Percentiles rank a stretch among this genome's conserved stretches.
phyloP scores from a whole-genome alignment of 2,797 vertebrate genomes.

The Allobates femoralis region DNA sequence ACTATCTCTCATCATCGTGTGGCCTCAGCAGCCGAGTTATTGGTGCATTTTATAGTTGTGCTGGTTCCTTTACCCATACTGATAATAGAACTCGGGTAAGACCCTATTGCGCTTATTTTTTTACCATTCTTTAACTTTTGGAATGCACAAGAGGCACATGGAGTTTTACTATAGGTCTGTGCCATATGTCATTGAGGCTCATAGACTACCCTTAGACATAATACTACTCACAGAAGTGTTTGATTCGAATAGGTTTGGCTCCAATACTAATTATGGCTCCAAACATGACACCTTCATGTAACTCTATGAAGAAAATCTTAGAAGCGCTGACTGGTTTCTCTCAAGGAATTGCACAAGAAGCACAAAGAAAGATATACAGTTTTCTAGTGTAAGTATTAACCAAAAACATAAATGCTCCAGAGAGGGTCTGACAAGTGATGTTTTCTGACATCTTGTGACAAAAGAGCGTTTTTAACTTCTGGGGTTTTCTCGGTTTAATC shows the following conservation, averaged over 20 bases:
- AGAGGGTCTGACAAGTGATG: slow-evolving; percentile 7
- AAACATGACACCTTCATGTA: neutral
- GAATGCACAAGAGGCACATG: too few species aligned
- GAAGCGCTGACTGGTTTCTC: neutral
- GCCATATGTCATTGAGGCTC: too few species aligned
- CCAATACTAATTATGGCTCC: neutral
- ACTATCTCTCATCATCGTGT: too few species aligned
- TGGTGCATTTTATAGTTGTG: too few species aligned
- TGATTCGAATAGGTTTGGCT: neutral
- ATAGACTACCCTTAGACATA: neutral
- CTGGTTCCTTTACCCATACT: too few species aligned
- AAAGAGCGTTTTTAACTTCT: slow-evolving; percentile 32
- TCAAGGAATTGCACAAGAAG: neutral
- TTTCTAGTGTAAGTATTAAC: slow-evolving; percentile 18
- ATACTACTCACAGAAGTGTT: neutral
- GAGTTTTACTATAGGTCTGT: too few species aligned
- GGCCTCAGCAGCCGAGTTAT: too few species aligned
- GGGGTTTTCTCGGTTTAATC: slow-evolving; percentile 22
- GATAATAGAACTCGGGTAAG: too few species aligned
- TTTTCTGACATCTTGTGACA: slow-evolving; percentile 43
- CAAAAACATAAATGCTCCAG: neutral
- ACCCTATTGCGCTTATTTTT: too few species aligned
- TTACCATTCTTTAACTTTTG: too few species aligned
- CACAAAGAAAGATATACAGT: neutral
- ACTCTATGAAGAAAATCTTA: neutral